Base-by-base conservation (phyloP, 1,140 invertebrate species). In the Drosophila funebris region DNA sequence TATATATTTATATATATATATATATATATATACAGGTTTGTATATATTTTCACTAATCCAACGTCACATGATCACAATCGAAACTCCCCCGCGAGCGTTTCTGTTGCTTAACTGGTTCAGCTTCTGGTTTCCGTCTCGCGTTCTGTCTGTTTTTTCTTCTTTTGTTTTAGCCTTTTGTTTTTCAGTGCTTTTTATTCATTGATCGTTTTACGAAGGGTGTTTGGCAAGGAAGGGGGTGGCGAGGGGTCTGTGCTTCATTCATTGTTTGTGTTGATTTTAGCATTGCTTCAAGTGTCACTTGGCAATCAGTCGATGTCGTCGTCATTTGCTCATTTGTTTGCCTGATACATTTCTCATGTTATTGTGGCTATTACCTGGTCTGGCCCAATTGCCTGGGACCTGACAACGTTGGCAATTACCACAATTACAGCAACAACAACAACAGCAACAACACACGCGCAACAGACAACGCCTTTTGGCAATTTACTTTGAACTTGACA, bases 401-500 rank as follows among this genome's bases (percentile, higher is more conserved):
- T 73, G 63, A 68, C 70, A 61, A 60, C 41, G 48, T 61, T 73
- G 64, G 22, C 71, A 69, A 73, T 73, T 73, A 72, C 33, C 18
- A 33, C 52, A 57, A 24, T 57, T 61, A 41, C 44, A 50, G 29
- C 46, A 63, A 46, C 18, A 62, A 56, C 39, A 56, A 22, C 31
- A 56, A 37, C 41, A 63, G 16, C 48, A 9, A 22, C 48, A 7
- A 7, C 14, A 27, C 33, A 14, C 3, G n/a, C n/a, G n/a, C n/a
- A n/a, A 52, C 48, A 33, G 48, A 33, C 48, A 18, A 53, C 29
- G 69, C 46, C 57, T 63, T 64, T 82, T 62, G 82, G 70, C 63
- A 62, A 88, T 78, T 87, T 63, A 56, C 60, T 68, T 88, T 87
- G 83, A 87, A 87, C 82, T 87, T 87, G 82, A 87, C 82, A 87